Percentiles rank a stretch among this genome's conserved stretches.
phyloP scores from a whole-genome alignment of 2,888 invertebrate species.

The Plagiodera versicolora region DNA sequence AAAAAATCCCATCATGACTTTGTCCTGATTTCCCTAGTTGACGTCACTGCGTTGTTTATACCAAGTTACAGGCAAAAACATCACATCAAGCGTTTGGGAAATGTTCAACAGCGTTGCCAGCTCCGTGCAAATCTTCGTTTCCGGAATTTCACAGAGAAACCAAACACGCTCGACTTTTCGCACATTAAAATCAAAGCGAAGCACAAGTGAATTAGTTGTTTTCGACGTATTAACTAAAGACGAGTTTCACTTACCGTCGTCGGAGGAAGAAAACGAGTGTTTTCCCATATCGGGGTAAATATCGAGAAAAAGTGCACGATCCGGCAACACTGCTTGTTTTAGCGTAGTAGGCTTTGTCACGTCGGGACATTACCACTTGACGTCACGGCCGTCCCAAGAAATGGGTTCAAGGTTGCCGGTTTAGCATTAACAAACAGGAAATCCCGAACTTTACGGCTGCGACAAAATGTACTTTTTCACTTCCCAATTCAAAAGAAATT shows the following conservation, averaged over 20 bases:
- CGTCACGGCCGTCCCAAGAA: conserved; percentile 27
- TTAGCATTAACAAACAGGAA: conserved; percentile 18
- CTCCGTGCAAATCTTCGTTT: neutral
- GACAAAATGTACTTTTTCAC: no score
- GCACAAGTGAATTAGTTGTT: no score
- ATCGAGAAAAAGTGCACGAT: neutral
- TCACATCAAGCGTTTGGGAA: neutral
- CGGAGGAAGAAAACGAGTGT: no score
- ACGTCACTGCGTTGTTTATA: neutral
- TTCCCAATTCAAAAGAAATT: no score
- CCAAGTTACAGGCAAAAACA: neutral
- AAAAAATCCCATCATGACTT: neutral
- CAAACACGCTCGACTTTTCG: no score
- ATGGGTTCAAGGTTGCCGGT: conserved; percentile 26
- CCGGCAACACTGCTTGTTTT: neutral
- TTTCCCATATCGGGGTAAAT: no score
- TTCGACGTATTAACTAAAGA: no score
- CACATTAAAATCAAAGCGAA: no score
- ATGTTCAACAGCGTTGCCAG: neutral
- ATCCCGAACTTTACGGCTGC: conserved; percentile 9
- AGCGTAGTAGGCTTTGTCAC: neutral
- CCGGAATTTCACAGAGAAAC: neutral
- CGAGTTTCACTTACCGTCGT: no score
- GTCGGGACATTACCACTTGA: conserved; percentile 19
- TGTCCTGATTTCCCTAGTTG: neutral